Percentiles rank a stretch among this genome's conserved stretches.
phyloP scores from a whole-genome alignment of 2,797 vertebrate genomes.

The Adrianichthys oophorus region DNA sequence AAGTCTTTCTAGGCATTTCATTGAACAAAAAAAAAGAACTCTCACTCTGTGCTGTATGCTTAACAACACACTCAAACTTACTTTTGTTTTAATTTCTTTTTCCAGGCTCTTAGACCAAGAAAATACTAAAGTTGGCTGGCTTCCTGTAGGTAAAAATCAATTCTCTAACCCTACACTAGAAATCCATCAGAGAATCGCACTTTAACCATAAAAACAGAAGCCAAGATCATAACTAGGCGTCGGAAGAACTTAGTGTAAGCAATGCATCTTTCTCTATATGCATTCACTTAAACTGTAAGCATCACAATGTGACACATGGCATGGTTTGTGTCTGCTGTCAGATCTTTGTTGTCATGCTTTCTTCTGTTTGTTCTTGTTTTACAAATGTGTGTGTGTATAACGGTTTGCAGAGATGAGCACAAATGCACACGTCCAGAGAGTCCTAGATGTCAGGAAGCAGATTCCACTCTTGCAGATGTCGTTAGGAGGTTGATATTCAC shows the following conservation, averaged over 20 bases:
- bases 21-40: conserved; percentile 47
- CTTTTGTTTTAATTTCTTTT: conserved; percentile 43
- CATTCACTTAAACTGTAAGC: conserved; percentile 3
- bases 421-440: conserved; percentile 18
- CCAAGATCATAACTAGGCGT: conserved; percentile 19
- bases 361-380: conserved; percentile 14
- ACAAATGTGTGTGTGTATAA: conserved; percentile 1
- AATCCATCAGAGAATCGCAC: conserved; percentile 31
- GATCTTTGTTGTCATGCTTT: conserved; percentile 18
- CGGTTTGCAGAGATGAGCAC: conserved; percentile 27
- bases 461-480: conserved; percentile 45
- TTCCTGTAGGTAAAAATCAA: conserved; percentile 44
- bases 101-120: conserved; percentile 48
- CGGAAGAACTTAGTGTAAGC: conserved; percentile 12
- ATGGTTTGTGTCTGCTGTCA: conserved; percentile 34
- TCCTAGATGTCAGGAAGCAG: conserved; percentile 12
- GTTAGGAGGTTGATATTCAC: conserved; percentile 58
- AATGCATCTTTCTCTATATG: conserved; percentile 6
- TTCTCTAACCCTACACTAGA: conserved; percentile 42
- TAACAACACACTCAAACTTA: conserved; percentile 37
- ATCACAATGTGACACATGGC: conserved; percentile 7
- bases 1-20: conserved; percentile 48
- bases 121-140: conserved; percentile 35
- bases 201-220: conserved; percentile 40
- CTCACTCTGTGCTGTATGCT: conserved; percentile 34